Conservation (phyloP, 2,888 invertebrate genomes). For the Bruchidius siliquastri region DNA sequence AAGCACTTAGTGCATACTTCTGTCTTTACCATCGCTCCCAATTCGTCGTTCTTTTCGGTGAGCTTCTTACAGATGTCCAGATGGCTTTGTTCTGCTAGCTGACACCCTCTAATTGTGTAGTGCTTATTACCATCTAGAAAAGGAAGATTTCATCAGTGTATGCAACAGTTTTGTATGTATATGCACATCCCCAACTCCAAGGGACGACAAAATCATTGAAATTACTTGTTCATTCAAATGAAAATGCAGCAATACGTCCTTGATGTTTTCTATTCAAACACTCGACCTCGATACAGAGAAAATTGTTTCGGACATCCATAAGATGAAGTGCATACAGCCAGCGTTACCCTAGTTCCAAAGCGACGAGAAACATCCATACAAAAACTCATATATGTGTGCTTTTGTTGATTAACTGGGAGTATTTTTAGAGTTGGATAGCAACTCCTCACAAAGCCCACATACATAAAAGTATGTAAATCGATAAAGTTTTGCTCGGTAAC, state of each 20-base stretch:
- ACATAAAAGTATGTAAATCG: neutral
- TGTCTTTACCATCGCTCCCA: constrained; percentile 21
- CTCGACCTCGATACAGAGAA: too few species aligned
- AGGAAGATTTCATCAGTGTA: too few species aligned
- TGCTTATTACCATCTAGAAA: constrained; percentile 34
- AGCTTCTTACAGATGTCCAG: constrained; percentile 41
- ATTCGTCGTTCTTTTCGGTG: constrained; percentile 26
- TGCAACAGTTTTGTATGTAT: too few species aligned
- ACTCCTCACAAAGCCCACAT: neutral
- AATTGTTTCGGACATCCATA: too few species aligned
- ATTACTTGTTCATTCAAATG: too few species aligned
- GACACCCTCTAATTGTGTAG: constrained; percentile 40
- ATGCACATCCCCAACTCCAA: too few species aligned
- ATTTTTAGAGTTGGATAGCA: neutral
- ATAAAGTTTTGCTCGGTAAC: neutral
- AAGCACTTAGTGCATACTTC: constrained; percentile 47
- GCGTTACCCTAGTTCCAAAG: neutral
- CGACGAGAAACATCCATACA: neutral
- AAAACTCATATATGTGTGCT: neutral
- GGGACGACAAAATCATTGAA: too few species aligned
- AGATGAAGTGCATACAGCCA: neutral
- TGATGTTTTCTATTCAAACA: too few species aligned
- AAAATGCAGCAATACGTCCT: too few species aligned
- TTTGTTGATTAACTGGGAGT: neutral
- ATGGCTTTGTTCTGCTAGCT: constrained; percentile 36